Evolutionary conservation across 1,140 invertebrate genomes (phyloP), one percentile per base, ranked within the genome.

Genomic region (Eupeodes corollae): DNA sequence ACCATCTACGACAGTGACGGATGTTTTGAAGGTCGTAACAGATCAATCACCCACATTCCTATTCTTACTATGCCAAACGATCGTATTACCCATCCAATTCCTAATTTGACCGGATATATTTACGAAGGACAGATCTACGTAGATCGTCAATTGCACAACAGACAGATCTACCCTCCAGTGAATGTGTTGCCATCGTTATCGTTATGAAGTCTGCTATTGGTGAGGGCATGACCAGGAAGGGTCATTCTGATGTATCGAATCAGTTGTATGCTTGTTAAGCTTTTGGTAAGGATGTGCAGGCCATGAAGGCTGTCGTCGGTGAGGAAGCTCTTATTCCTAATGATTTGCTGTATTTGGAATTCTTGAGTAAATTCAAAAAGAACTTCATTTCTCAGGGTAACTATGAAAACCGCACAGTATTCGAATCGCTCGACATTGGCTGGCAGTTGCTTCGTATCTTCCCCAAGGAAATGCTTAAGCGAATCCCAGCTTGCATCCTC

Each of bases 381-480:
- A 98, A 96, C 72, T 99, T 99, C 73, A 98, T 99, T 69, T 83
- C 94, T 10, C 93, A 94, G 86, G 89, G 94, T 58, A 91, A 87
- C 70, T 99, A 99, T 71, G 95, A 98, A 72, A 99, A 99, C 74
- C 86, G 97, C 67, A 95, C 94, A 45, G 91, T 99, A 38, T 99
- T 98, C 71, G 97, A 99, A 70, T 99, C 96, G 5, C 77, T 99
- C 57, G 96, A 99, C 71, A 94, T 99, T 70, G 97, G 97, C 54
- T 99, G 97, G 97, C 93, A 99, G 70, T 71, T 99, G 55, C 78
- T 99, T 21, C 92, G 97, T 80, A 99, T 99, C 72, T 99, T 99
- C 90, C 96, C 95, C 53, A 98, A 98, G 77, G 96, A 99, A 73
- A 99, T 99, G 95, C 79, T 99, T 52, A 99, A 99, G 70, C 84